These are phyloP conservation scores for Discoglossus pictus DNA, from an alignment of 2,797 vertebrate genomes.

Conservation along the genomic window DNA sequence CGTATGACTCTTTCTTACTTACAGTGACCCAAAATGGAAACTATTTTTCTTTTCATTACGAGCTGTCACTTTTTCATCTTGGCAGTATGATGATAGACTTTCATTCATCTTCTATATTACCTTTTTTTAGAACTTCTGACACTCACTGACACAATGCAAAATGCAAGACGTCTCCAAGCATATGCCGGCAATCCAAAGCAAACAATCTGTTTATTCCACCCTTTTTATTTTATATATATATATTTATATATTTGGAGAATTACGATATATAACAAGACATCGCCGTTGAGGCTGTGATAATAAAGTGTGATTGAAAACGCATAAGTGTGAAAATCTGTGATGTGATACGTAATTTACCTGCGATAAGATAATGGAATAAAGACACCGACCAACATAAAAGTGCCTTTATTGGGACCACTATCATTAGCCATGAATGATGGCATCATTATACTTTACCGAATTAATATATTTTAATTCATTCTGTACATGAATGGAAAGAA, in stretches of 20 bases:
- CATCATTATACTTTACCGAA: constrained; percentile 9
- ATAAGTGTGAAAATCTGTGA: constrained; percentile 44
- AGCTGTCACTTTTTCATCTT: constrained; percentile 84
- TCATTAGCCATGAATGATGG: constrained; percentile 18
- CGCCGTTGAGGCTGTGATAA: constrained; percentile 53
- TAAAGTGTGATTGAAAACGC: constrained; percentile 33
- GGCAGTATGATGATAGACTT: constrained; percentile 79
- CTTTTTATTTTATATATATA: constrained; percentile 72
- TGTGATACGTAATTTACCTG: constrained; percentile 5
- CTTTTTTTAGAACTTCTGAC: constrained; percentile 78
- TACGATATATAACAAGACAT: constrained; percentile 45
- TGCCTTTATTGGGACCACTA: constrained; percentile 3
- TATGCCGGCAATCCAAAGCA: constrained; percentile 67
- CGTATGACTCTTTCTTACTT: constrained; percentile 81
- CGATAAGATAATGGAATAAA: constrained; percentile 51
- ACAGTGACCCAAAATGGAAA: constrained; percentile 84
- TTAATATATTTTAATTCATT: neutral
- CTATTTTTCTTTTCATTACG: constrained; percentile 87
- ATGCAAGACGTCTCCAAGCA: constrained; percentile 69
- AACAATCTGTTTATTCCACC: constrained; percentile 61
- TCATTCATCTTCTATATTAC: constrained; percentile 82
- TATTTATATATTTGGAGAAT: constrained; percentile 69
- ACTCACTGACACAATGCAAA: constrained; percentile 77
- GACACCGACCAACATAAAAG: constrained; percentile 44
- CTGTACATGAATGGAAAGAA: neutral